phyloP scores from a whole-genome alignment of 2,113 vertebrate species.

The Oryzias javanicus region DNA sequence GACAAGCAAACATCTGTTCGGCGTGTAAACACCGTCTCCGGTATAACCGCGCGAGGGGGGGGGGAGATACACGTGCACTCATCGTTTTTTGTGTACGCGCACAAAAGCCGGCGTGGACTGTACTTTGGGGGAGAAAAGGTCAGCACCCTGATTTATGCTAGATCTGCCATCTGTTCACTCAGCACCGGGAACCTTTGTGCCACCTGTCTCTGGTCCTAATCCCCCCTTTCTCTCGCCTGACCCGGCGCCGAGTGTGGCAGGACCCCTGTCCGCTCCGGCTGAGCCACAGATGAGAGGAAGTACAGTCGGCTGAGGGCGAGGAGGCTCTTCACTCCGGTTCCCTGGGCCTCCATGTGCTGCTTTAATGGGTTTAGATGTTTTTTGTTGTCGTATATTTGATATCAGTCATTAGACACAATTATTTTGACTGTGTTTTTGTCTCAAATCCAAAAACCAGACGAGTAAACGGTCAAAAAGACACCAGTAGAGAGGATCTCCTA shows the following conservation, averaged over 20 bases:
- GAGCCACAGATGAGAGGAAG: slow-evolving; percentile 18
- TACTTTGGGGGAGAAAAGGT: slow-evolving; percentile 53
- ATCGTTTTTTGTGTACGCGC: slow-evolving; percentile 1
- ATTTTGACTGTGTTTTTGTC: no score
- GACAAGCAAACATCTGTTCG: slow-evolving; percentile 33
- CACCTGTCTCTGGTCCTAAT: slow-evolving; percentile 62
- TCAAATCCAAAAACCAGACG: no score
- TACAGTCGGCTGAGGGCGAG: slow-evolving; percentile 6
- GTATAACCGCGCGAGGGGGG: not conserved
- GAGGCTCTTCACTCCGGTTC: not conserved
- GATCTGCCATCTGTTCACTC: slow-evolving; percentile 67
- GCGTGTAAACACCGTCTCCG: slow-evolving; percentile 2
- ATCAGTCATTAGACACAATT: no score
- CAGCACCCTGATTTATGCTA: slow-evolving; percentile 43
- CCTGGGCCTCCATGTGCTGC: not conserved
- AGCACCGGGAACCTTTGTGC: slow-evolving; percentile 21
- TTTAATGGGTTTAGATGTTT: no score
- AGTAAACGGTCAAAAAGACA: no score
- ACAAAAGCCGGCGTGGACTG: slow-evolving; percentile 34
- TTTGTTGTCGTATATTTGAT: no score
- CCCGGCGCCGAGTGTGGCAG: slow-evolving; percentile 32
- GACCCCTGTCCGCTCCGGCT: slow-evolving; percentile 46
- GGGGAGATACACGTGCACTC: not conserved
- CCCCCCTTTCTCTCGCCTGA: slow-evolving; percentile 45
- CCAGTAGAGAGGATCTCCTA: no score